A percentile compares a stretch with the other conserved stretches of the same genome.
phyloP scores from a whole-genome alignment of 2,797 vertebrate genomes.

The Enteromius afrohamiltoni region DNA sequence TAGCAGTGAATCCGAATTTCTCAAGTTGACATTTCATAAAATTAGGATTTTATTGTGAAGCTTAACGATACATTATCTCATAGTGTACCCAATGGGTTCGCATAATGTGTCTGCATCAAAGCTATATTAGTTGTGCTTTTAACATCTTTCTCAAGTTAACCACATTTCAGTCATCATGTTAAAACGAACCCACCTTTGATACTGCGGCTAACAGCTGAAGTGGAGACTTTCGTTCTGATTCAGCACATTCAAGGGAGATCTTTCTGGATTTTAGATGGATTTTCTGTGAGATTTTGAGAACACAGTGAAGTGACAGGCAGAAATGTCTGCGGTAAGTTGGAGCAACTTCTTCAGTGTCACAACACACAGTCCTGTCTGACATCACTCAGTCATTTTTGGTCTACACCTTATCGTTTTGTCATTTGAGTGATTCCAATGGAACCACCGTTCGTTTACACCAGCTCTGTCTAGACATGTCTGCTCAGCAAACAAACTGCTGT shows the following conservation, averaged over 20 bases:
- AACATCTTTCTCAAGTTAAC: background rate
- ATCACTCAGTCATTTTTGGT: background rate
- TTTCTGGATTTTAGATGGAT: background rate
- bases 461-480: background rate
- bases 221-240: background rate
- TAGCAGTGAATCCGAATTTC: too few relatives aligned
- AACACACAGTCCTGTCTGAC: background rate
- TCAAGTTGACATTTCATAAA: too few relatives aligned
- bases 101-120: background rate
- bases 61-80: background rate
- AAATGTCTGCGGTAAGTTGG: background rate
- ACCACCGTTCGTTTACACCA: background rate
- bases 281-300: background rate
- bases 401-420: background rate
- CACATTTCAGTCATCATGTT: background rate
- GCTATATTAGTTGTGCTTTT: background rate
- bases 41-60: background rate
- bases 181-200: background rate
- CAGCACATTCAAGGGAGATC: background rate
- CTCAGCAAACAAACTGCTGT: background rate
- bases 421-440: slow-evolving; percentile 16
- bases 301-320: background rate
- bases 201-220: background rate
- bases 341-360: background rate
- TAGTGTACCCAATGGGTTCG: background rate